Evolutionary conservation across 2,113 vertebrate species (phyloP), one percentile per base, ranked within the genome.

Genomic region (Perca schrenkii): DNA sequence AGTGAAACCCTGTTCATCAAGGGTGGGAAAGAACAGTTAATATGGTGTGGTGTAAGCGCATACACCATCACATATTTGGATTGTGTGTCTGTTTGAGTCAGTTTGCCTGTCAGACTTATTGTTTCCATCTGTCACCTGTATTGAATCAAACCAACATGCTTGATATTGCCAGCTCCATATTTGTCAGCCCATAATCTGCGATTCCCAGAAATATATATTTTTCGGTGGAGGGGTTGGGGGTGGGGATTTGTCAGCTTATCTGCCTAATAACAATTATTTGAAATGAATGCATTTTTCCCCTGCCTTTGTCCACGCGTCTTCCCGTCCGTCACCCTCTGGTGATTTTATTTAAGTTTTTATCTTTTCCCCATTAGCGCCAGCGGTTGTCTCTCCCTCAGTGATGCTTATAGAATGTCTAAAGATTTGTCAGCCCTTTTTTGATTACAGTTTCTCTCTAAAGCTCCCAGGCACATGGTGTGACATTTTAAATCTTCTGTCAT

Each of bases 181-280:
- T 77, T 83, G 89, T 84, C 86, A 89, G 79, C 71, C 68, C 69
- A 79, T 87, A 91, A 91, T 86, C 88, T 87, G 73, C 3, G 12
- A 80, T 84, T 86, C 66, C 79, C 73, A 84, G 57, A 91, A 91
- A 89, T 69, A 87, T 68, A 49, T 19, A 86, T 49, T 84, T 87
- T 75, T 80, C 77, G 79, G 34, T 66, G 31, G 46, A 78, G 12
- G 5, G 57, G 77, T 46, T 65, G 36, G 36, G 77, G 63, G 57
- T 57, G 82, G 22, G 63, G 89, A 91, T 91, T 90, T 92, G 89
- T 91, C 86, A 91, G 54, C 81, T 88, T 88, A 91, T 86, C 84
- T 82, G 54, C 68, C 79, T 86, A 87, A 91, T 91, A 90, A 88
- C 83, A 85, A 91, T 88, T 84, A 91, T 82, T 82, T 86, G 47